A percentile compares a stretch with the other conserved stretches of the same genome.
Conservation (phyloP, 2,797 vertebrate species). For the Pantherophis alleghaniensis region DNA sequence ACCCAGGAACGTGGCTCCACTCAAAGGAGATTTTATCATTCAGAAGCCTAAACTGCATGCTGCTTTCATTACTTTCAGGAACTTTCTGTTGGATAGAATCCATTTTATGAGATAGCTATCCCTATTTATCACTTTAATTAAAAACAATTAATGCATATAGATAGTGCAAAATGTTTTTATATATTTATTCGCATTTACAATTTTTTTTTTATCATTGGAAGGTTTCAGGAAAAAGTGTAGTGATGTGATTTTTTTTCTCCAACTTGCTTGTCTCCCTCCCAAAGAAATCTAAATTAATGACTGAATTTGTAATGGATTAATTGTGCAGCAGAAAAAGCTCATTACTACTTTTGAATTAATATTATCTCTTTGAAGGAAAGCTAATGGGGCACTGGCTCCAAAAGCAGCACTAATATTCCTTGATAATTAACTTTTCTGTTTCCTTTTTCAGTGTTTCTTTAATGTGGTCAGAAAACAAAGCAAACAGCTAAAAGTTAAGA, state of each 20-base stretch:
- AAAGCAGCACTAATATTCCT: conserved; percentile 38
- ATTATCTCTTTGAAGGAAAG: conserved; percentile 52
- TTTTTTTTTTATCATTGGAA: conserved; percentile 52
- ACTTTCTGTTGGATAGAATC: background rate
- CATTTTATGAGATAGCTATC: background rate
- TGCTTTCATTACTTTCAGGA: background rate
- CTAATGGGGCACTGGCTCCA: conserved; percentile 35
- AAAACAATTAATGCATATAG: background rate
- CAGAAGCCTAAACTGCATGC: background rate
- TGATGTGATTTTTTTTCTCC: conserved; percentile 37
- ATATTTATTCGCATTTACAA: conserved; percentile 59
- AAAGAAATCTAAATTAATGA: conserved; percentile 54
- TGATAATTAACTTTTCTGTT: conserved; percentile 46
- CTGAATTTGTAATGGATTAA: conserved; percentile 52
- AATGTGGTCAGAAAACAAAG: conserved; percentile 21
- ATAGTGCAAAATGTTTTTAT: background rate
- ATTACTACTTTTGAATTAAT: conserved; percentile 54
- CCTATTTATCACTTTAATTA: background rate
- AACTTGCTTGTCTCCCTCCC: conserved; percentile 37
- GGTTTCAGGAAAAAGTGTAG: conserved; percentile 35
- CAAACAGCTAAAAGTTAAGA: conserved; percentile 21
- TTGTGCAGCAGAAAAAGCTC: conserved; percentile 47
- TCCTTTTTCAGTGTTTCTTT: conserved; percentile 40
- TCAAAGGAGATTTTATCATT: background rate
- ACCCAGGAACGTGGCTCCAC: background rate